phyloP scores from a whole-genome alignment of 2,797 vertebrate genomes.

The Trachurus trachurus region DNA sequence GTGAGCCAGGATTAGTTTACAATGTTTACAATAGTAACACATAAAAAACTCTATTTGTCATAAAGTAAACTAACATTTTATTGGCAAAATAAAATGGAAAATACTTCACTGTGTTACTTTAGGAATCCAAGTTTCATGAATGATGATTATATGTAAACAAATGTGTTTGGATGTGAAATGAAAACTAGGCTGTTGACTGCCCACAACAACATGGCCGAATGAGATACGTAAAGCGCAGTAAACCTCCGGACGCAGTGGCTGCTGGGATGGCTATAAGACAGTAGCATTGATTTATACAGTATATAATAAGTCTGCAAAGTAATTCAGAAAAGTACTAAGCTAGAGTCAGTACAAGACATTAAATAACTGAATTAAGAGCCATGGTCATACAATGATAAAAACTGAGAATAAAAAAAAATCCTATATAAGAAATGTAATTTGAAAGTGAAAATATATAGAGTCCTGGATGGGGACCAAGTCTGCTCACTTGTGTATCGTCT shows the following conservation, averaged over 20 bases:
- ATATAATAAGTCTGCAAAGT: neutral
- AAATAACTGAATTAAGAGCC: constrained; percentile 12
- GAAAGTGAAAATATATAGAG: neutral
- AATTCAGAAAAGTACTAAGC: constrained; percentile 13
- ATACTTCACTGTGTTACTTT: constrained; percentile 45
- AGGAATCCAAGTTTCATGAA: constrained; percentile 33
- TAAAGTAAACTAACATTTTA: constrained; percentile 22
- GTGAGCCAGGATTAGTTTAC: constrained; percentile 13
- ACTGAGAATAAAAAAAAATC: neutral
- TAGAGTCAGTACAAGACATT: constrained; percentile 2
- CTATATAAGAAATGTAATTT: neutral
- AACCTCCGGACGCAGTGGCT: constrained; percentile 4
- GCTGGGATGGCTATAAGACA: neutral
- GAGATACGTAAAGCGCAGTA: constrained; percentile 4
- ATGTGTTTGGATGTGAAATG: constrained; percentile 30
- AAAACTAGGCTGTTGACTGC: constrained; percentile 43
- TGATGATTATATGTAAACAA: constrained; percentile 32
- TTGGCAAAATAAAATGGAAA: constrained; percentile 48
- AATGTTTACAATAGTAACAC: constrained; percentile 8
- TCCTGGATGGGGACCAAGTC: neutral
- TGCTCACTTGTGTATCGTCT: neutral
- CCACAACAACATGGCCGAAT: constrained; percentile 23
- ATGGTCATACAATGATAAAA: neutral
- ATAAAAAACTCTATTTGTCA: constrained; percentile 20
- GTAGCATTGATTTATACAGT: constrained; percentile 30